Conservation (phyloP, 1,140 invertebrate genomes). For the Pogonomyrmex barbatus region DNA sequence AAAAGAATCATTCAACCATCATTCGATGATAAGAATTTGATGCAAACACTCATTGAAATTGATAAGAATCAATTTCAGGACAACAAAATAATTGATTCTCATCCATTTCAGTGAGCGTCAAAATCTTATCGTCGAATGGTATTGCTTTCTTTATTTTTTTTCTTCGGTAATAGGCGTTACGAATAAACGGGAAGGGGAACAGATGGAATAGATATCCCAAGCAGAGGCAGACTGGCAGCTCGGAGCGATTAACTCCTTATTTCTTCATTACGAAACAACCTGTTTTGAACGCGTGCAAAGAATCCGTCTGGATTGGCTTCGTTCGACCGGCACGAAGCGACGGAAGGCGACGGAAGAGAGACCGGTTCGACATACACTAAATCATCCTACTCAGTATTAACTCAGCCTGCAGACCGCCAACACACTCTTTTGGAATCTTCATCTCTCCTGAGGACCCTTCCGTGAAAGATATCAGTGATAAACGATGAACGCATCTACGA, state of each 20-base stretch:
- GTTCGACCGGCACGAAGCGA: neutral
- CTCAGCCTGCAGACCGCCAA: neutral
- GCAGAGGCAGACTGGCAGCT: neutral
- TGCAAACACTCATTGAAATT: neutral
- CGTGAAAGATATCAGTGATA: neutral
- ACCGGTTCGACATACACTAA: neutral
- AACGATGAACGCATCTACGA: slow-evolving; percentile 34
- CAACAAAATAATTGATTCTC: neutral
- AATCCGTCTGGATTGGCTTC: neutral
- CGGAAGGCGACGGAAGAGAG: neutral
- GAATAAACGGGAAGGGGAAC: too few relatives aligned
- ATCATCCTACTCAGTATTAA: slow-evolving; percentile 47
- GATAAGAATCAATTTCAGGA: neutral
- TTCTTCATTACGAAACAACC: slow-evolving; percentile 63
- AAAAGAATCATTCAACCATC: too few relatives aligned
- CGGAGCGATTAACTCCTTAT: neutral
- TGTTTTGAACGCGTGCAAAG: slow-evolving; percentile 25
- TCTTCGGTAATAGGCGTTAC: too few relatives aligned
- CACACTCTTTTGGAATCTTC: neutral
- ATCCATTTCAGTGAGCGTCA: too few relatives aligned
- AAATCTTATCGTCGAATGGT: too few relatives aligned
- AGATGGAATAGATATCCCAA: neutral
- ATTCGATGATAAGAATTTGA: neutral
- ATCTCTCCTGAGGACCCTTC: neutral
- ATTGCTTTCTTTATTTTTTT: too few relatives aligned